These are phyloP conservation scores for Apodemus agrarius DNA, from an alignment of 2,797 vertebrate species.

Conservation along the genomic window DNA sequence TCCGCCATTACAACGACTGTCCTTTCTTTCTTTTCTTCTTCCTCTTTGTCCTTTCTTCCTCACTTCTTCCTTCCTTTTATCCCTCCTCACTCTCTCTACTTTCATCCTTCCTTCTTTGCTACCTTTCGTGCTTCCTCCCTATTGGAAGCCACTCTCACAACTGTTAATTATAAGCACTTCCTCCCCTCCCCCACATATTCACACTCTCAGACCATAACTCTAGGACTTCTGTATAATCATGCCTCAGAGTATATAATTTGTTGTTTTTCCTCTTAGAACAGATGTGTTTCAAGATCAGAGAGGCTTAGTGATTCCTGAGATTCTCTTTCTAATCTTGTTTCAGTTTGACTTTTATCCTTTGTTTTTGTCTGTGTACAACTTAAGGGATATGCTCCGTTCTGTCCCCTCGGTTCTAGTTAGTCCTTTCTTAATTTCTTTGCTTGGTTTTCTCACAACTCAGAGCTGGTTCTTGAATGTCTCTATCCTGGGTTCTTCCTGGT, in stretches of 20 bases:
- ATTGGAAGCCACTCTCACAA: neutral
- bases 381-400: neutral
- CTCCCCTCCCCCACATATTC: neutral
- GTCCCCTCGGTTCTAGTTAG: neutral
- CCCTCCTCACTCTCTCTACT: neutral
- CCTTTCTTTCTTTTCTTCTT: neutral
- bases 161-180: neutral
- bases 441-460: neutral
- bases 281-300: neutral
- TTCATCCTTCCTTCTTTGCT: neutral
- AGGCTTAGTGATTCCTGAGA: neutral
- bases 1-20: neutral
- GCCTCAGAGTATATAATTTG: neutral
- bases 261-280: neutral
- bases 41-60: neutral
- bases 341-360: neutral
- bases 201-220: neutral
- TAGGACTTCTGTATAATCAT: too few species aligned
- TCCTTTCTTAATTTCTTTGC: neutral
- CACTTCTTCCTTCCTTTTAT: neutral
- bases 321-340: neutral
- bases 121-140: neutral
- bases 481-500: neutral
- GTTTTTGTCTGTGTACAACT: neutral
- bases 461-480: neutral